Evolutionary conservation across 2,113 vertebrate genomes (phyloP).

Genomic region (Poicephalus meyeri): DNA sequence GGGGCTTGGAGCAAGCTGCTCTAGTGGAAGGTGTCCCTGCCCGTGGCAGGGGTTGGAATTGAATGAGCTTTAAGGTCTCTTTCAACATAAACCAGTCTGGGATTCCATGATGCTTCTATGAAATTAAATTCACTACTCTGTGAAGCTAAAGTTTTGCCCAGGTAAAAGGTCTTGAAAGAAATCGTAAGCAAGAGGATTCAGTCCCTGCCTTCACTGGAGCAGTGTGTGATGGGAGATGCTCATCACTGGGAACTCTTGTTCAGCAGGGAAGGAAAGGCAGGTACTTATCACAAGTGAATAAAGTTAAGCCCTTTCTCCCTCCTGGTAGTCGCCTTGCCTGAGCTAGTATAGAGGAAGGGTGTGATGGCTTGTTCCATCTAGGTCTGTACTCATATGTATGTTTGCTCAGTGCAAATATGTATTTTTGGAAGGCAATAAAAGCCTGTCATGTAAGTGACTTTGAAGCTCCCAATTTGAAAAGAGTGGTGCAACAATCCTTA

Average conservation of each 20-base stretch:
- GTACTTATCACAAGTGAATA: accelerated
- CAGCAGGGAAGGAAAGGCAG: background rate
- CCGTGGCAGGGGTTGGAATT: accelerated
- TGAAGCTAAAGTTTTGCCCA: background rate
- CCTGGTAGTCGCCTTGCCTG: background rate
- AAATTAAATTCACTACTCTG: background rate
- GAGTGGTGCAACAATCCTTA: background rate
- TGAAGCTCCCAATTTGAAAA: background rate
- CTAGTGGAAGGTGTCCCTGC: background rate
- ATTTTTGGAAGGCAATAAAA: background rate
- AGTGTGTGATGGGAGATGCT: background rate
- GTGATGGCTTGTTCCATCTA: background rate
- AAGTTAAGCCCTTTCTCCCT: background rate
- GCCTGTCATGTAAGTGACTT: background rate
- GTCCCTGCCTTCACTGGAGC: background rate
- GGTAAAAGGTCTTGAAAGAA: background rate
- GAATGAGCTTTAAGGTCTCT: background rate
- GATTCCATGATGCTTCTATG: background rate
- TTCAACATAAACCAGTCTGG: background rate
- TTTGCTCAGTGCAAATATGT: background rate
- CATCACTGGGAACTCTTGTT: background rate
- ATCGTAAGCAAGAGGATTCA: background rate
- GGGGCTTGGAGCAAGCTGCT: background rate
- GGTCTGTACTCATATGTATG: background rate
- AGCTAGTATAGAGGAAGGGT: background rate